These are phyloP conservation scores for Podotricha telesiphe DNA, from an alignment of 2,888 invertebrate species.

Conservation along the genomic window DNA sequence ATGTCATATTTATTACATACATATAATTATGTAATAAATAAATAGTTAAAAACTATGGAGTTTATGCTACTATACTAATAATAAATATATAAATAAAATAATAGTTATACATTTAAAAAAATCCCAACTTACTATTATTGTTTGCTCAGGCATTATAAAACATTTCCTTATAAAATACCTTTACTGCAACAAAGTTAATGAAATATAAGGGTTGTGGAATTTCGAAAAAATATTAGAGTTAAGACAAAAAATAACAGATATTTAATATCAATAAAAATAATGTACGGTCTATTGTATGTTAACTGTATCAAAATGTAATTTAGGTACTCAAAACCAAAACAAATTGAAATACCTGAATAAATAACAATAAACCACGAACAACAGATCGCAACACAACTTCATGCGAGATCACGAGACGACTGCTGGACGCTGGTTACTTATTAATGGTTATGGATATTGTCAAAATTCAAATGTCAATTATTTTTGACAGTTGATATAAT, in stretches of 20 bases:
- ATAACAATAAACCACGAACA: neutral
- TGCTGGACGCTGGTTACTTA: neutral
- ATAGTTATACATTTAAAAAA: neutral
- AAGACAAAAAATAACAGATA: neutral
- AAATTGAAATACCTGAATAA: neutral
- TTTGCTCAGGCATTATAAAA: slow-evolving; percentile 22
- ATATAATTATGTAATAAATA: neutral
- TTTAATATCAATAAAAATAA: neutral
- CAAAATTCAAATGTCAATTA: slow-evolving; percentile 3
- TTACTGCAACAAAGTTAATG: neutral
- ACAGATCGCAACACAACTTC: neutral
- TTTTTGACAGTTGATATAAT: neutral
- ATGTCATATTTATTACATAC: no score
- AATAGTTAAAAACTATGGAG: neutral
- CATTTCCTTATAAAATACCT: neutral
- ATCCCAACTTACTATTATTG: slow-evolving; percentile 19
- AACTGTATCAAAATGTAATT: neutral
- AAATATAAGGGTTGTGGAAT: neutral
- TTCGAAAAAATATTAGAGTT: neutral
- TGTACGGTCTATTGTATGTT: neutral
- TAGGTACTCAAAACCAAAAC: neutral
- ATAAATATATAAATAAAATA: neutral
- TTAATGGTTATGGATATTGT: neutral
- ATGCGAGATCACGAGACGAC: slow-evolving; percentile 9
- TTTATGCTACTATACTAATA: neutral